These are phyloP conservation scores for Colletes collaris DNA, from an alignment of 2,888 invertebrate genomes.

Conservation along the genomic window DNA sequence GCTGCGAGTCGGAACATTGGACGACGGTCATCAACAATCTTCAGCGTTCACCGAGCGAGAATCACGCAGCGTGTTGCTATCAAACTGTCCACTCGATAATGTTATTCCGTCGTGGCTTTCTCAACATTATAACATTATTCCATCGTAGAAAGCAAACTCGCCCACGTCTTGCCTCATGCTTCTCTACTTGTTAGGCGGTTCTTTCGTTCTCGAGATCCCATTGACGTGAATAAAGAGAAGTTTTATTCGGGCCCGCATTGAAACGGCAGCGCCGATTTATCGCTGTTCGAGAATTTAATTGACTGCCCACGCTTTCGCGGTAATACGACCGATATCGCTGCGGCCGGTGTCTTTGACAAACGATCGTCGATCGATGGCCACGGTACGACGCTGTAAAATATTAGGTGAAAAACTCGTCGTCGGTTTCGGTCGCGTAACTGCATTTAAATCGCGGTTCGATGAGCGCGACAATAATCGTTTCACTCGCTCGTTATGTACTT, in stretches of 20 bases:
- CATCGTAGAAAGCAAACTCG: conserved; percentile 24
- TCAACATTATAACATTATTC: conserved; percentile 39
- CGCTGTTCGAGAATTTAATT: conserved; percentile 53
- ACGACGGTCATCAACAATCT: conserved; percentile 9
- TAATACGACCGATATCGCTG: conserved; percentile 1
- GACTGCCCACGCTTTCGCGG: conserved; percentile 52
- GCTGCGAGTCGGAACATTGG: conserved; percentile 1
- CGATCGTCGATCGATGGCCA: conserved; percentile 24
- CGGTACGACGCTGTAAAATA: neutral
- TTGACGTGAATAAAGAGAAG: conserved; percentile 50
- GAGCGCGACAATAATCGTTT: neutral
- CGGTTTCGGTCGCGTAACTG: neutral
- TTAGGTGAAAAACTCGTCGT: conserved; percentile 25
- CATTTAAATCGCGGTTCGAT: conserved; percentile 2
- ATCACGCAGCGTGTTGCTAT: conserved; percentile 5
- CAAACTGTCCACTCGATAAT: conserved; percentile 15
- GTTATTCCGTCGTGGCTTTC: conserved; percentile 34
- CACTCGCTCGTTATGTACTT: too few species aligned
- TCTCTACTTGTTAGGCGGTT: conserved; percentile 55
- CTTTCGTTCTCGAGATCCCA: conserved; percentile 35
- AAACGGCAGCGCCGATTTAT: conserved; percentile 58
- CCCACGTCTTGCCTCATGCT: conserved; percentile 56
- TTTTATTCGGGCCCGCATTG: conserved; percentile 34
- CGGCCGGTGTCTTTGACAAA: conserved; percentile 39
- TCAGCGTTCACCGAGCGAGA: conserved; percentile 5